Percentiles rank a stretch among this genome's conserved stretches.
Conservation (phyloP, 2,113 vertebrate genomes). For the Leptobrachium ailaonicum region DNA sequence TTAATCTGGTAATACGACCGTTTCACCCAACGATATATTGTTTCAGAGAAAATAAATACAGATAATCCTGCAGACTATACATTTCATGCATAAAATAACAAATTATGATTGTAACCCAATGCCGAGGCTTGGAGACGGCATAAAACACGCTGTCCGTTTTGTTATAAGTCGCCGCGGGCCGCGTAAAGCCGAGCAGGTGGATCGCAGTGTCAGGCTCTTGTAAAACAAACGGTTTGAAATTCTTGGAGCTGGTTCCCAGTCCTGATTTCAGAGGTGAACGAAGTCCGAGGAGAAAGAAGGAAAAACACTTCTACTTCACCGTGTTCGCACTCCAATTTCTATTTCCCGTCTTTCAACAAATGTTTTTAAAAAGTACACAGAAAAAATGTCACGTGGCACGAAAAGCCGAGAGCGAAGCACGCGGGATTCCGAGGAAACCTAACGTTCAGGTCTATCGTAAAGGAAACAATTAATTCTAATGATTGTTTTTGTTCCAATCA, state of each 20-base stretch:
- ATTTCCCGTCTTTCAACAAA: not conserved
- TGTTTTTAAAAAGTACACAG: not conserved
- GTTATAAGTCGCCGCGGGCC: not conserved
- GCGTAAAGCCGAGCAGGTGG: conserved; percentile 31
- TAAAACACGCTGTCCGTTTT: not conserved
- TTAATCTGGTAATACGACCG: no score
- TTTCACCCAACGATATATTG: not conserved
- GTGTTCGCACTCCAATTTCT: conserved; percentile 5
- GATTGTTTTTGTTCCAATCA: no score
- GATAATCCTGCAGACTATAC: not conserved
- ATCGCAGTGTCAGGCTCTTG: conserved; percentile 11
- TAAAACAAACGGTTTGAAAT: conserved; percentile 17
- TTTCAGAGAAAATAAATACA: conserved; percentile 27
- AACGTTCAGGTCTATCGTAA: no score
- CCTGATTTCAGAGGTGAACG: conserved; percentile 21
- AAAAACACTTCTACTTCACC: not conserved
- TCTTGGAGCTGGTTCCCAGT: conserved; percentile 20
- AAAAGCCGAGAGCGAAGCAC: no score
- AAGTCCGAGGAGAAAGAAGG: not conserved
- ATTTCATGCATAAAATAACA: conserved; percentile 4
- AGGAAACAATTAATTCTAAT: no score
- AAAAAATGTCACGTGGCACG: not conserved
- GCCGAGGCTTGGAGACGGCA: not conserved
- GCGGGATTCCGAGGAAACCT: no score
- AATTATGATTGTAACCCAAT: not conserved